phyloP scores from a whole-genome alignment of 2,113 vertebrate genomes.

The Isichthys henryi region DNA sequence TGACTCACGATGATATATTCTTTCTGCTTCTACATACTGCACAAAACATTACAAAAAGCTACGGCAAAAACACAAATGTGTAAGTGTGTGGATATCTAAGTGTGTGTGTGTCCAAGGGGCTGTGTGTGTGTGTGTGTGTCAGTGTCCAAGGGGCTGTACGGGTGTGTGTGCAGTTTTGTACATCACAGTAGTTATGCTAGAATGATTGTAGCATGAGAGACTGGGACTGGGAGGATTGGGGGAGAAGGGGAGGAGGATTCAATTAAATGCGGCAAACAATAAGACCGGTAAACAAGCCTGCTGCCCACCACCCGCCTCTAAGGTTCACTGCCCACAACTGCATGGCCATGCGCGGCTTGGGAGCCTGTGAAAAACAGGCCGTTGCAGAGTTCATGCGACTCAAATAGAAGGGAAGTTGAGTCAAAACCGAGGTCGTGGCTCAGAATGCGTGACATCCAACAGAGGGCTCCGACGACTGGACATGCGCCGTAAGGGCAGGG shows the following conservation, averaged over 20 bases:
- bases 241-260: conserved; percentile 11
- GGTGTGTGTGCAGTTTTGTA: background rate
- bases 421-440: background rate
- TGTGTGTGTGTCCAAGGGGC: background rate
- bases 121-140: background rate
- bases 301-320: background rate
- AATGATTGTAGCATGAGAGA: background rate
- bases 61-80: background rate
- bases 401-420: background rate
- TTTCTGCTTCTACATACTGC: background rate
- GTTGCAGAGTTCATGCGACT: background rate
- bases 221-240: background rate
- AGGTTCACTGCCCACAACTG: background rate
- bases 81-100: background rate
- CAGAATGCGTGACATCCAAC: background rate
- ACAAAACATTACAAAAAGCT: background rate
- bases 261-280: conserved; percentile 26
- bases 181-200: background rate
- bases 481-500: no score
- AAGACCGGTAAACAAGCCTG: conserved; percentile 21
- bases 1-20: background rate
- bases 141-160: background rate
- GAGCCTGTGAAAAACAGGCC: conserved; percentile 14
- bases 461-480: no score
- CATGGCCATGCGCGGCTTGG: background rate